phyloP scores from a whole-genome alignment of 2,113 vertebrate species.

The Dicaeum eximium region DNA sequence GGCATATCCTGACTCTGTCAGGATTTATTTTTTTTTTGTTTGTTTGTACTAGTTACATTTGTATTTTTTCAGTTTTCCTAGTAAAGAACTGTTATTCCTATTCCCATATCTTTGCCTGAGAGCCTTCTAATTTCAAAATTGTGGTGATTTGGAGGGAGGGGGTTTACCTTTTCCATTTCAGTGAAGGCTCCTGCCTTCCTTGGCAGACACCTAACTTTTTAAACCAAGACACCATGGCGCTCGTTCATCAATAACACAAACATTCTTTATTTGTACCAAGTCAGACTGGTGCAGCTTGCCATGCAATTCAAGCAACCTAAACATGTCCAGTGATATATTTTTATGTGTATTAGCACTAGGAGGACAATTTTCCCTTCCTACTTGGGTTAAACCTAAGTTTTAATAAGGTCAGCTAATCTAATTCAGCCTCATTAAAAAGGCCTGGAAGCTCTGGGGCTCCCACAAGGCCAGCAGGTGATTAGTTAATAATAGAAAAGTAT shows the following conservation, averaged over 20 bases:
- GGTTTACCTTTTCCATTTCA: too few species aligned
- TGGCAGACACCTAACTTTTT: too few species aligned
- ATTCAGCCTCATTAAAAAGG: conserved; percentile 43
- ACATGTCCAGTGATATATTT: background rate
- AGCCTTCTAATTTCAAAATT: too few species aligned
- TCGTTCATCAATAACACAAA: background rate
- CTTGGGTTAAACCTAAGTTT: conserved; percentile 43
- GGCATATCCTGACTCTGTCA: background rate
- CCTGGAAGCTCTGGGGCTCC: conserved; percentile 16
- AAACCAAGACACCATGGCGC: too few species aligned
- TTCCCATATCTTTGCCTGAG: too few species aligned
- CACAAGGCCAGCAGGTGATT: conserved; percentile 41
- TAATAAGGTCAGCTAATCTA: conserved; percentile 54
- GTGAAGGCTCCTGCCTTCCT: too few species aligned
- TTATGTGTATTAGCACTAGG: background rate
- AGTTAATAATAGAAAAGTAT: conserved; percentile 61
- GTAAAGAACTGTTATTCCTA: too few species aligned
- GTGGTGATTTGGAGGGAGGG: too few species aligned
- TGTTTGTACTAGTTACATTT: too few species aligned
- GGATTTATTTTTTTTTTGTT: too few species aligned
- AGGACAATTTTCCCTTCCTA: background rate
- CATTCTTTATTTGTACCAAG: background rate
- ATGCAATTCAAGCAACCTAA: background rate
- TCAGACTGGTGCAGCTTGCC: background rate
- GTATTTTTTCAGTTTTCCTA: too few species aligned